Evolutionary conservation across 2,888 invertebrate genomes (phyloP), one percentile per base, ranked within the genome.

Genomic region (Thelaira solivaga): DNA sequence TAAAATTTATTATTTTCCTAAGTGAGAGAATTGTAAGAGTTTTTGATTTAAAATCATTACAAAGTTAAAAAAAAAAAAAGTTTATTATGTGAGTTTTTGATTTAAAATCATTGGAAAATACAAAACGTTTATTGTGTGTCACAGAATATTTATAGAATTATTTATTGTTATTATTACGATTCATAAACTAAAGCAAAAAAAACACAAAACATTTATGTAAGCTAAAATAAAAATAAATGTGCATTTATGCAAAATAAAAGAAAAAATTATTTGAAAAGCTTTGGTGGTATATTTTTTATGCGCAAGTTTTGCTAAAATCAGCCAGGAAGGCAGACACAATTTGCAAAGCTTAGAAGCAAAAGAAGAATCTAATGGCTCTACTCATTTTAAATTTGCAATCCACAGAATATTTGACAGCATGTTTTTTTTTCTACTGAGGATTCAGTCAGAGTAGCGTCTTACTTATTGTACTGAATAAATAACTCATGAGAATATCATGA

Each of bases 211-310:
- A 53, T 47, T 47, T 39, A 61, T 41, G 36, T 41, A 64, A 64
- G n/a, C n/a, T n/a, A n/a, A n/a, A n/a, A n/a, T n/a, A 64, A 31
- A 71, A 59, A 71, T 76, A 76, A 71, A 76, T 76, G 64, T 72
- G 64, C 72, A 71, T 72, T 71, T 76, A 72, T 65, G 72, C 76
- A 65, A 65, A 53, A 34, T 61, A 55, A 31, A 31, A 31, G 4
- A 13, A 13, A 6, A 2, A 49, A 26, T 36, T 31, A 31, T 49
- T 47, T 18, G 22, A 10, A 53, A 34, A 8, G n/a, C n/a, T n/a
- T n/a, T n/a, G n/a, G n/a, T n/a, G n/a, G n/a, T n/a, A 36, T 22
- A 20, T 4, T 2, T 16, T 18, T 53, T 10, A 7, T n/a, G 6
- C 10, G n/a, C 6, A 34, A 34, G 18, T 11, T 7, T 22, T 31